A percentile compares a stretch with the other conserved stretches of the same genome.
Conservation (phyloP, 1,140 invertebrate genomes). For the Triops cancriformis region DNA sequence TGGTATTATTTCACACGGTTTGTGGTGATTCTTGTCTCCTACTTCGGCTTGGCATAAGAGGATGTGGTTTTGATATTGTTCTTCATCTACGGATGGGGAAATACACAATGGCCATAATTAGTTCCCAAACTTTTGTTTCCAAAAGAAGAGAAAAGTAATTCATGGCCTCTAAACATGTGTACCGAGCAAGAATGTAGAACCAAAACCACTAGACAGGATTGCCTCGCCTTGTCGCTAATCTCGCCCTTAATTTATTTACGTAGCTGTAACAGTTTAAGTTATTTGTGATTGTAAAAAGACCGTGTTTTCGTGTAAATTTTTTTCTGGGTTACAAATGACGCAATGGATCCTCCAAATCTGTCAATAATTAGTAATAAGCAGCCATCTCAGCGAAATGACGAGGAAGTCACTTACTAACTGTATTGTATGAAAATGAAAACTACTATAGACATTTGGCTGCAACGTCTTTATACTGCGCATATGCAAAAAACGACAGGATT, state of each 20-base stretch:
- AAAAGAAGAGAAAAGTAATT: too few species aligned
- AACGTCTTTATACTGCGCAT: neutral
- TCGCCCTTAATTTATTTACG: slow-evolving; percentile 2
- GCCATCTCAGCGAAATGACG: neutral
- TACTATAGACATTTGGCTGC: neutral
- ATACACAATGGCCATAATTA: neutral
- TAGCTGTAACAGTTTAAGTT: neutral
- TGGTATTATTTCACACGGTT: neutral
- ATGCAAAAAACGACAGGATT: neutral
- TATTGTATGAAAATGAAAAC: neutral
- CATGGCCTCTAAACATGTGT: too few species aligned
- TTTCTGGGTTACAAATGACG: too few species aligned
- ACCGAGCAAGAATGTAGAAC: neutral
- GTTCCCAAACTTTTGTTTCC: too few species aligned
- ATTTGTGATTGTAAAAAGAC: neutral
- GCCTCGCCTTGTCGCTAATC: slow-evolving; percentile 12
- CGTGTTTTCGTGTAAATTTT: neutral
- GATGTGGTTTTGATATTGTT: neutral
- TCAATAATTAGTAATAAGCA: neutral
- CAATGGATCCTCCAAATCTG: too few species aligned
- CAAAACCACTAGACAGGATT: neutral
- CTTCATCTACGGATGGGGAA: neutral
- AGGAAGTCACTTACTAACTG: neutral
- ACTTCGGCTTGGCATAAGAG: neutral
- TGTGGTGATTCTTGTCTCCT: neutral